Conservation (phyloP, 2,797 vertebrate genomes). For the Acanthornis magna region DNA sequence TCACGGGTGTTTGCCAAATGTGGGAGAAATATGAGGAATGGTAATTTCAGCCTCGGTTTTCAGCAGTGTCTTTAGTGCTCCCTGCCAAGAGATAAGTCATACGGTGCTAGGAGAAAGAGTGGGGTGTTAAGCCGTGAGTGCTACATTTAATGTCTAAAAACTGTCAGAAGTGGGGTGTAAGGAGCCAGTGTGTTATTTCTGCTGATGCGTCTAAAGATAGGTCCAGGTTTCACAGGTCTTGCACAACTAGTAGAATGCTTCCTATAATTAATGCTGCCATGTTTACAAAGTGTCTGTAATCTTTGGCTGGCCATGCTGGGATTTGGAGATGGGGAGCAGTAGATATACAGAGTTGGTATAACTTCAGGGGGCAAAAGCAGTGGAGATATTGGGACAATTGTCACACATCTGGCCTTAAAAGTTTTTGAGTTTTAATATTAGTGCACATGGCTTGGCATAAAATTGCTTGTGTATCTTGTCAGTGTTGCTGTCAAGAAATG, state of each 20-base stretch:
- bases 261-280: not conserved
- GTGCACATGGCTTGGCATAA: not conserved
- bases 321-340: not conserved
- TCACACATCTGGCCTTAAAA: not conserved
- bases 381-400: not conserved
- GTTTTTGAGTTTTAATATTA: not conserved
- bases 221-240: not conserved
- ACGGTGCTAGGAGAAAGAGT: not conserved
- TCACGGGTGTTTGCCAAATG: not conserved
- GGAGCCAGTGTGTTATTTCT: not conserved
- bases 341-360: not conserved
- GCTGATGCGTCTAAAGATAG: not conserved
- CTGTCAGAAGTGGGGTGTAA: not conserved
- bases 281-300: not conserved
- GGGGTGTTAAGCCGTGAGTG: not conserved
- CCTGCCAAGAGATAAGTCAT: fast-evolving
- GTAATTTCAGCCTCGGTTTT: not conserved
- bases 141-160: not conserved
- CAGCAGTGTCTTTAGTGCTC: not conserved
- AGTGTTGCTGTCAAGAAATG: not conserved
- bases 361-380: not conserved
- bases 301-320: not conserved
- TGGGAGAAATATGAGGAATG: not conserved
- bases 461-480: not conserved
- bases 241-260: not conserved